Percentiles rank a stretch among this genome's conserved stretches.
Evolutionary conservation across 1,140 invertebrate species (phyloP).

Genomic region (Drosophila subobscura): DNA sequence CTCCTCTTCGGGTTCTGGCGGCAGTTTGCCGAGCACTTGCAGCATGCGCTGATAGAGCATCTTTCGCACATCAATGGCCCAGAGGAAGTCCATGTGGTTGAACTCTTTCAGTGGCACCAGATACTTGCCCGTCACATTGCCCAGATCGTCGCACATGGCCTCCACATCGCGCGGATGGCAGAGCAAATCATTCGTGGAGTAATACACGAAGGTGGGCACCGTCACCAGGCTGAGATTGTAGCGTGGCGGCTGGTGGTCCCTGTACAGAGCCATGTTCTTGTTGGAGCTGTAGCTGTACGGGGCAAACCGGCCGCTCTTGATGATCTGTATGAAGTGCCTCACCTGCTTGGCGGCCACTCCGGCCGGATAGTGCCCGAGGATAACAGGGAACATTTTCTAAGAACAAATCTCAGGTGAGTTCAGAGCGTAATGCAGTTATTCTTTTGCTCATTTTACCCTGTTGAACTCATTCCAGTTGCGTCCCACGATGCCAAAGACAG

Average conservation of each 20-base stretch:
- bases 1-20: slow-evolving; percentile 11
- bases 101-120: slow-evolving; percentile 85
- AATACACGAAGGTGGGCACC: slow-evolving; percentile 87
- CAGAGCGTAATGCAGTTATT: slow-evolving; percentile 46
- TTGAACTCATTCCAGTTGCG: slow-evolving; percentile 81
- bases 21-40: slow-evolving; percentile 69
- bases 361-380: slow-evolving; percentile 88
- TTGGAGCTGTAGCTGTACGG: slow-evolving; percentile 76
- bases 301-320: slow-evolving; percentile 70
- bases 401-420: background rate
- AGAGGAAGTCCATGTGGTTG: slow-evolving; percentile 88
- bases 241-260: slow-evolving; percentile 84
- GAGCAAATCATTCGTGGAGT: slow-evolving; percentile 86
- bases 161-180: slow-evolving; percentile 87
- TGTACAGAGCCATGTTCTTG: slow-evolving; percentile 84
- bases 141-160: slow-evolving; percentile 84
- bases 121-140: slow-evolving; percentile 85
- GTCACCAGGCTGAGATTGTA: slow-evolving; percentile 87
- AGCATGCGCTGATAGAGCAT: slow-evolving; percentile 86
- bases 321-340: slow-evolving; percentile 82
- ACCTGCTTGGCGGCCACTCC: slow-evolving; percentile 81
- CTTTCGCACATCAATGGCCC: slow-evolving; percentile 86
- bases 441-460: slow-evolving; percentile 64
- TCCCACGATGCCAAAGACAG: slow-evolving; percentile 78
- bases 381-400: slow-evolving; percentile 88